Base-by-base conservation (phyloP, 2,797 vertebrate genomes). In the Crenichthys baileyi region DNA sequence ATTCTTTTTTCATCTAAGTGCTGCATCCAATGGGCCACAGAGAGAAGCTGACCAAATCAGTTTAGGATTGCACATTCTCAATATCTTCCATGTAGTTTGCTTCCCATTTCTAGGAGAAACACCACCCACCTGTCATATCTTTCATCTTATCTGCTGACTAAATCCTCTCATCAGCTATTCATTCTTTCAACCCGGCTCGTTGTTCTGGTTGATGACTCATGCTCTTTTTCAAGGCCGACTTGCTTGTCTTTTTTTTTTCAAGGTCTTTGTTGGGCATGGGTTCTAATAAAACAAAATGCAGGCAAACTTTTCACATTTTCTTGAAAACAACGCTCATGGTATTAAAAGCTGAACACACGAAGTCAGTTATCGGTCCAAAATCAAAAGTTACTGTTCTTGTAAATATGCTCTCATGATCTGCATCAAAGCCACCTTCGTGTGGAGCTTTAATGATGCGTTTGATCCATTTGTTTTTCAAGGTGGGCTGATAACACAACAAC, bases 131-230 rank as follows among this genome's bases (percentile, higher is more conserved):
- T 13, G 29, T 31, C 26, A 22, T 6, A 13, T 55, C 39, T 46
- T 55, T 24, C 31, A 15, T 24, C 51, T 36, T n/a, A 73, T 73
- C 50, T 56, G 51, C 51, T 24, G 22, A 73, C 50, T 41, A 39
- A 73, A 73, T 41, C 51, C n/a, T 22, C 29, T 56, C 71, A 41
- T 73, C 51, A 36, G 13, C 29, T 72, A 18, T 71, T 72, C 12
- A 56, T 39, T 72, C 29, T 51, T 36, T 53, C 48, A 20, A 3
- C 31, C 70, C 18, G 46, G 46, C 44, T 71, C 20, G 70, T 71
- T 50, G 70, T 20, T 72, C 71, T 55, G 71, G 71, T n/a, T 16
- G 22, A 73, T 39, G 51, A 56, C 71, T 56, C 70, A 72, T 53
- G 4, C 7, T 11, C 16, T 24, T 73, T 31, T 39, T 15, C 18